phyloP scores from a whole-genome alignment of 2,888 invertebrate genomes.

The Standfussiana lucernea region DNA sequence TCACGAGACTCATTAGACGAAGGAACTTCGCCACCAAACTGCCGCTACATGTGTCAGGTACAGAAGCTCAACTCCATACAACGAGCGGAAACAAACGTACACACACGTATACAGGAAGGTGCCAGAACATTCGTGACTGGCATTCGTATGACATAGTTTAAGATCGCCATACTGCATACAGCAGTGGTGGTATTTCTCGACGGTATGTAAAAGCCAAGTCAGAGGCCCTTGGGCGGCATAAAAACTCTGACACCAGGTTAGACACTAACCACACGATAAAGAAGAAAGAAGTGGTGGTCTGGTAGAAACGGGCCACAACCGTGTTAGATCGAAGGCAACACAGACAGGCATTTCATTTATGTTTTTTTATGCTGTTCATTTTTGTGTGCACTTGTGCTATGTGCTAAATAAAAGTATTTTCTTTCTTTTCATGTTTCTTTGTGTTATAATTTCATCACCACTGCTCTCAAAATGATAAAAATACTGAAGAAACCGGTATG shows the following conservation, averaged over 20 bases:
- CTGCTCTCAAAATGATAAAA: background rate
- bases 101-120: background rate
- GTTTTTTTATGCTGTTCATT: background rate
- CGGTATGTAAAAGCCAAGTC: too few species aligned
- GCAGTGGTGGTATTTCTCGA: too few species aligned
- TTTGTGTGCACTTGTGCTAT: background rate
- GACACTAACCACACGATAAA: too few species aligned
- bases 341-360: background rate
- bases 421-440: background rate
- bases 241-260: too few species aligned
- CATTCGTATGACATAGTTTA: background rate
- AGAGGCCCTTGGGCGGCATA: too few species aligned
- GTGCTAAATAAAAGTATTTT: background rate
- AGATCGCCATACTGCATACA: background rate
- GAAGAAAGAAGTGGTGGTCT: background rate
- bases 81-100: background rate
- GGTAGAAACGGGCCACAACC: background rate
- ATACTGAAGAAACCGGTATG: too few species aligned
- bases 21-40: conserved; percentile 48
- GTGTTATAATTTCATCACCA: background rate
- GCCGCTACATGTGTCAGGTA: background rate
- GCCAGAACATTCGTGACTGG: background rate
- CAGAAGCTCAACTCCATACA: background rate
- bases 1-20: conserved; percentile 64
- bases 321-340: background rate